phyloP scores from a whole-genome alignment of 1,140 invertebrate genomes.

The Drosophila kepulauana region DNA sequence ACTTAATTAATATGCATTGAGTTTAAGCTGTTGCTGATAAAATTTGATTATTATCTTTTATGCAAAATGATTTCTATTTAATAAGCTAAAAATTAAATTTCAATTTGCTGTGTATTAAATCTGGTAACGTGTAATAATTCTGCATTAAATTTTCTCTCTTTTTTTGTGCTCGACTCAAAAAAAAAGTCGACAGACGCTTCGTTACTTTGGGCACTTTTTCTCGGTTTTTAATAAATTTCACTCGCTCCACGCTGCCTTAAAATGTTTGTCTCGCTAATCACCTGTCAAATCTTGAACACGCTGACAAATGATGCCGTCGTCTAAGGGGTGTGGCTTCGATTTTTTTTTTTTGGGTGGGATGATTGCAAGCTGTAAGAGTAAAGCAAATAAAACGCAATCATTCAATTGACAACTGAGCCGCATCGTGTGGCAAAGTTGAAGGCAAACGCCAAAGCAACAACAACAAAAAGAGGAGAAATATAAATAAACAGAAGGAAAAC shows the following conservation, averaged over 20 bases:
- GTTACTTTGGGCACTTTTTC: constrained; percentile 1
- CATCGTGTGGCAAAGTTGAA: constrained; percentile 34
- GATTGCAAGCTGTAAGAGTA: constrained; percentile 47
- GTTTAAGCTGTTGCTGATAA: neutral
- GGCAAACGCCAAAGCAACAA: neutral
- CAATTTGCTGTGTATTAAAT: neutral
- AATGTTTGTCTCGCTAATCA: constrained; percentile 72
- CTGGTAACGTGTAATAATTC: neutral
- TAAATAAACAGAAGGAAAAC: constrained; percentile 21
- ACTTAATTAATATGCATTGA: neutral
- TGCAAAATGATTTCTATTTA: neutral
- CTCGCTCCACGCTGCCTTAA: constrained; percentile 25
- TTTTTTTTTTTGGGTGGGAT: neutral
- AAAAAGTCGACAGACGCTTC: neutral
- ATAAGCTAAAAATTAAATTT: neutral
- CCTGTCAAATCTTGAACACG: constrained; percentile 73
- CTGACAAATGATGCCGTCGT: constrained; percentile 71
- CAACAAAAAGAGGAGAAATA: neutral
- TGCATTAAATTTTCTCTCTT: neutral
- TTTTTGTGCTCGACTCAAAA: neutral
- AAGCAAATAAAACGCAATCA: constrained; percentile 78
- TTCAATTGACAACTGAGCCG: constrained; percentile 73
- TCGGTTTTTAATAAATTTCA: constrained; percentile 19
- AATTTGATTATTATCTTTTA: neutral
- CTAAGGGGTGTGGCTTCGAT: constrained; percentile 11